Conservation (phyloP, 2,797 vertebrate species). For the Gymnothorax javanicus region DNA sequence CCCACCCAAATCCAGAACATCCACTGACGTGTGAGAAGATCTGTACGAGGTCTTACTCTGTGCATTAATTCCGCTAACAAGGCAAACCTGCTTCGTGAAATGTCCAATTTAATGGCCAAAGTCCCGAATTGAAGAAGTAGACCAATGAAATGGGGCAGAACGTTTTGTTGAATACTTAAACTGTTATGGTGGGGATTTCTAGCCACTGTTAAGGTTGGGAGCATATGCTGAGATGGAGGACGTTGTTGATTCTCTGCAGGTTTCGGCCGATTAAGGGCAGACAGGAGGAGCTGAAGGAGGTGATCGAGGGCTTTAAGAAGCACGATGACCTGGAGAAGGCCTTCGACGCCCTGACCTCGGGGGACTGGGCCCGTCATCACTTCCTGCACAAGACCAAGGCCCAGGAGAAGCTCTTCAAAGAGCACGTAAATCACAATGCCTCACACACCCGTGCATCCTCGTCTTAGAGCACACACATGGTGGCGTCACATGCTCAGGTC, state of each 20-base stretch:
- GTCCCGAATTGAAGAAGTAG: too few species aligned
- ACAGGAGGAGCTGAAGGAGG: conserved; percentile 93
- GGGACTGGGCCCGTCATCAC: conserved; percentile 90
- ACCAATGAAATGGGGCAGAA: too few species aligned
- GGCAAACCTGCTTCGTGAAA: too few species aligned
- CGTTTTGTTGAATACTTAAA: too few species aligned
- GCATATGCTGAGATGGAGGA: neutral
- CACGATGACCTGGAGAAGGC: conserved; percentile 94
- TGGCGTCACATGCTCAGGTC: neutral
- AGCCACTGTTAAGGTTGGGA: neutral
- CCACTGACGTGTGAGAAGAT: too few species aligned
- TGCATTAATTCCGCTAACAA: too few species aligned
- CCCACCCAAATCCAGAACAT: too few species aligned
- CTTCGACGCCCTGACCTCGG: conserved; percentile 86
- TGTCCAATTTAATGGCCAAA: too few species aligned
- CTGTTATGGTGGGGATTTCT: neutral
- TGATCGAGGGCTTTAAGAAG: conserved; percentile 94
- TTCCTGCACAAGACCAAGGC: conserved; percentile 94
- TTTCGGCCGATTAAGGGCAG: conserved; percentile 94
- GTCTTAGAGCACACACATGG: neutral
- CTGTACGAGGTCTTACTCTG: too few species aligned
- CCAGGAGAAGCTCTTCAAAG: conserved; percentile 95
- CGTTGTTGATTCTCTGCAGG: conserved; percentile 60
- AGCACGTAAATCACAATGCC: conserved; percentile 74
- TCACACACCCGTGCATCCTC: neutral